Conservation (phyloP, 1,140 invertebrate species). For the Saccostrea glomerata region DNA sequence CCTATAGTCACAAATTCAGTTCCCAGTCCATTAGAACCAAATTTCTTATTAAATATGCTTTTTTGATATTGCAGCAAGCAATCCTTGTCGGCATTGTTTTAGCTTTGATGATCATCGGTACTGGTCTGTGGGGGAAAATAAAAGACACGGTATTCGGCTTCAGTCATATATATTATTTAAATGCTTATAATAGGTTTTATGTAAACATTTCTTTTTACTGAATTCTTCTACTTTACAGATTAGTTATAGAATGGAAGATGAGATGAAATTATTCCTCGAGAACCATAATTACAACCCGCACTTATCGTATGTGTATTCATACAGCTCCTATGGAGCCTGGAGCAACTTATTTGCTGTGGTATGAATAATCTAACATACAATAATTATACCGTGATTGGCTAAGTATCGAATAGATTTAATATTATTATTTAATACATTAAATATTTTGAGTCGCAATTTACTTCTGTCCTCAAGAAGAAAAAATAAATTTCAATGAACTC, state of each 20-base stretch:
- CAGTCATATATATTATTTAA: background rate
- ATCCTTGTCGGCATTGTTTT: background rate
- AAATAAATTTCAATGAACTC: no score
- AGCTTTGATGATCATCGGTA: background rate
- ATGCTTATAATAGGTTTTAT: background rate
- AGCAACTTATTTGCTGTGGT: background rate
- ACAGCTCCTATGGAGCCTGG: background rate
- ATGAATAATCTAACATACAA: background rate
- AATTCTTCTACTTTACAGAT: background rate
- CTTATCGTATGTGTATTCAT: background rate
- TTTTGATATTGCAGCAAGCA: background rate
- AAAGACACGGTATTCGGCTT: background rate
- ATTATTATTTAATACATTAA: no score
- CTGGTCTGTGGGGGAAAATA: background rate
- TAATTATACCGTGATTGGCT: background rate
- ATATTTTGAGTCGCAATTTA: no score
- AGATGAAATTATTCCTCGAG: background rate
- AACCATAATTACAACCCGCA: background rate
- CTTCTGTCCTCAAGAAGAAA: no score
- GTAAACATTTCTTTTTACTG: background rate
- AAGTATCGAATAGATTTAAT: no score
- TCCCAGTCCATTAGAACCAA: no score
- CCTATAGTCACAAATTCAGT: background rate
- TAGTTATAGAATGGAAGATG: background rate
- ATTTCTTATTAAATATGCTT: background rate